A percentile compares a stretch with the other conserved stretches of the same genome.
Evolutionary conservation across 2,113 vertebrate genomes (phyloP).

Genomic region (Chaetorhynchus papuensis): DNA sequence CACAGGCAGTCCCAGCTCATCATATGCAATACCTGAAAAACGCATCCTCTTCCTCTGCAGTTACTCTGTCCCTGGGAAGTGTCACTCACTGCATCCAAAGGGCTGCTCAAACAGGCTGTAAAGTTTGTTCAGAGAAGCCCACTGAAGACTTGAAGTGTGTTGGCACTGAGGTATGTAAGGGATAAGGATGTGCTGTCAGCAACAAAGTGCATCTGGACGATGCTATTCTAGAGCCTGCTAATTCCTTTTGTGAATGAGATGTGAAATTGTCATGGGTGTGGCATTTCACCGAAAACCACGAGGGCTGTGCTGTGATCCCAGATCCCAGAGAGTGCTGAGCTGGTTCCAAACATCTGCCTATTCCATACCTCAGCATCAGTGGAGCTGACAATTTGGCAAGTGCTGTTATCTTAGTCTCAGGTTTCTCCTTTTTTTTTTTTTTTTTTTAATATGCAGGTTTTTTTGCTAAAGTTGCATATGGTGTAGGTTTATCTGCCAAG

Average conservation of each 20-base stretch:
- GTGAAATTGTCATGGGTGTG: background rate
- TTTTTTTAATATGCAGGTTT: background rate
- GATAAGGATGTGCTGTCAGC: background rate
- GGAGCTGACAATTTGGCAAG: background rate
- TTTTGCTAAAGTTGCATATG: background rate
- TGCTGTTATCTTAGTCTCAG: background rate
- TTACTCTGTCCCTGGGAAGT: background rate
- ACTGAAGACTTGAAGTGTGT: background rate
- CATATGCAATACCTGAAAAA: background rate
- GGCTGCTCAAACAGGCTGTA: background rate
- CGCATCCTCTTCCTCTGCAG: background rate
- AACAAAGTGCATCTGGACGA: background rate
- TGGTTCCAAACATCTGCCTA: background rate
- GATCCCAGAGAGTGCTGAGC: background rate
- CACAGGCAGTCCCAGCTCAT: background rate
- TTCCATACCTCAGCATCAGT: background rate
- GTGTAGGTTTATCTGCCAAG: background rate
- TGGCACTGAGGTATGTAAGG: background rate
- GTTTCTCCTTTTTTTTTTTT: background rate
- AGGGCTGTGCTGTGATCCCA: background rate
- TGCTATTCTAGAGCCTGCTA: background rate
- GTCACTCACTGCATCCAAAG: background rate
- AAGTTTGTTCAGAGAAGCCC: background rate
- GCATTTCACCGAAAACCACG: background rate
- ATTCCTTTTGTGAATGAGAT: background rate